phyloP scores from a whole-genome alignment of 2,113 vertebrate genomes.

The Platysteira castanea region DNA sequence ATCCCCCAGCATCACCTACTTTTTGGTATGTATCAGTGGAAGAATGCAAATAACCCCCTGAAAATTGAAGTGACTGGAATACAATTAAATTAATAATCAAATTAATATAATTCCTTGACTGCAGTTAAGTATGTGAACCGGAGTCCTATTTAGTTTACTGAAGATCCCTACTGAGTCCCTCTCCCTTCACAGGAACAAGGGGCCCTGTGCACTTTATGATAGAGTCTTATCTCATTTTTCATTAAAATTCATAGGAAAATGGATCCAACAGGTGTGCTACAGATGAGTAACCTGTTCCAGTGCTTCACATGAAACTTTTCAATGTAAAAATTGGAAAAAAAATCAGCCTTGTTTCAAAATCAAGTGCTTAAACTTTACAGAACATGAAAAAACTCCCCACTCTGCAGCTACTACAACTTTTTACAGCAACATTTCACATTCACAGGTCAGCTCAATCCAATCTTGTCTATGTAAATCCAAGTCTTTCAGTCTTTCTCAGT shows the following conservation, averaged over 20 bases:
- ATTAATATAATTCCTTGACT: neutral
- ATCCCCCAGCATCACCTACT: neutral
- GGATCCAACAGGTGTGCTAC: neutral
- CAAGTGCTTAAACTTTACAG: neutral
- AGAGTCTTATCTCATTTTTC: neutral
- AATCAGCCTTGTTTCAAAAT: neutral
- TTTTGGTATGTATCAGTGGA: neutral
- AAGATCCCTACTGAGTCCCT: neutral
- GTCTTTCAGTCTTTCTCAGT: neutral
- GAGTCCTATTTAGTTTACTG: neutral
- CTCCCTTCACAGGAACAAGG: neutral
- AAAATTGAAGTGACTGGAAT: neutral
- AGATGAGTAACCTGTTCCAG: neutral
- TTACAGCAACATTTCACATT: neutral
- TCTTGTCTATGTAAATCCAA: fast-evolving
- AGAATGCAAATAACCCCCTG: neutral
- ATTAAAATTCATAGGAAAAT: neutral
- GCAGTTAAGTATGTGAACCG: neutral
- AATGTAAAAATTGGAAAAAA: neutral
- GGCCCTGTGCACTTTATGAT: neutral
- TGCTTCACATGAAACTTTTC: neutral
- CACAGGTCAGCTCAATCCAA: neutral
- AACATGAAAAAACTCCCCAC: neutral
- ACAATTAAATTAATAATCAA: neutral
- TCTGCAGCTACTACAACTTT: neutral